Conservation (phyloP, 2,888 invertebrate species). For the Sphaerolaimus hirsutus region DNA sequence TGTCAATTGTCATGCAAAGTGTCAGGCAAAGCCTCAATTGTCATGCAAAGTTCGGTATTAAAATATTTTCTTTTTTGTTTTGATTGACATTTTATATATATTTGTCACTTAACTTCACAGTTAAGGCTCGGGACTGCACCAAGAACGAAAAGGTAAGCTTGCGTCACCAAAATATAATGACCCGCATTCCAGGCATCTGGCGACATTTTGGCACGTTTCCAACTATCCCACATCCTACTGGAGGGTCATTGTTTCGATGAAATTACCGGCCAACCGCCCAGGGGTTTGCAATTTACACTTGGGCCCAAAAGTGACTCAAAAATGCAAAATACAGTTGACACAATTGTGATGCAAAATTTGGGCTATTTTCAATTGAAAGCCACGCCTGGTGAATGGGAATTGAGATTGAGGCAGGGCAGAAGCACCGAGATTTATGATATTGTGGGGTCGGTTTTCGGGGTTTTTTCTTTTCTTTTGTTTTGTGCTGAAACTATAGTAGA, state of each 20-base stretch:
- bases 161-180: too few species aligned
- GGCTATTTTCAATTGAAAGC: slow-evolving; percentile 86
- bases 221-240: slow-evolving; percentile 68
- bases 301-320: slow-evolving; percentile 33
- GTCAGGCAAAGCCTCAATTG: too few species aligned
- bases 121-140: slow-evolving; percentile 90
- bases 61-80: too few species aligned
- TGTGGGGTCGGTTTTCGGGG: background rate
- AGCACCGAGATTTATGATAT: slow-evolving; percentile 78
- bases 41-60: too few species aligned
- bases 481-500: too few species aligned
- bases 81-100: too few species aligned
- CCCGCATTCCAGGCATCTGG: slow-evolving; percentile 3
- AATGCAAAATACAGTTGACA: slow-evolving; percentile 51
- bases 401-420: slow-evolving; percentile 65
- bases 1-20: too few species aligned
- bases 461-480: background rate
- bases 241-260: slow-evolving; percentile 86
- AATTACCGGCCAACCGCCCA: slow-evolving; percentile 64
- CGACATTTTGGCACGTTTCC: slow-evolving; percentile 54
- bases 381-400: slow-evolving; percentile 79
- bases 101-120: too few species aligned
- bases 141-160: slow-evolving; percentile 56
- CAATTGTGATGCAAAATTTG: slow-evolving; percentile 98
- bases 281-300: slow-evolving; percentile 82